Evolutionary conservation across 2,797 vertebrate genomes (phyloP), one percentile per base, ranked within the genome.

Genomic region (Remorina albescens): DNA sequence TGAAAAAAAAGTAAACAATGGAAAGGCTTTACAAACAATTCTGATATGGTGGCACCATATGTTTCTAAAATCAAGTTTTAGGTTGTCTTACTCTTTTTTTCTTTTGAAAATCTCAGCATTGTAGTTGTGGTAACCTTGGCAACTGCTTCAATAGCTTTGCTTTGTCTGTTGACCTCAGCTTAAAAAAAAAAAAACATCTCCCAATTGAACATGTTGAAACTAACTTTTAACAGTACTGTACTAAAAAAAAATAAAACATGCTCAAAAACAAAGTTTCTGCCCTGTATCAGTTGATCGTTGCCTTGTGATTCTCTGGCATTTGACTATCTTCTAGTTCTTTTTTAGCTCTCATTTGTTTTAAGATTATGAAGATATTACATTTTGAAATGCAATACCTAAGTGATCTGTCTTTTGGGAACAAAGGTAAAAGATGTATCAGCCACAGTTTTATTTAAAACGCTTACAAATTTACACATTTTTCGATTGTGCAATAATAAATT

Each of bases 191-290:
- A 72, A 78, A 85, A 76, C 90, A 91, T 93, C 88, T 90, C 86
- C 90, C 84, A 88, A 92, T 93, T 92, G 87, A 93, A 91, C 85
- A 91, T 92, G 92, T 94, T 93, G 89, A 67, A 94, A 94, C 93
- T 94, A 93, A 94, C 93, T 93, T 93, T 94, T 94, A 94, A 93
- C 92, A 93, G 93, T 93, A 93, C 92, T 94, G 92, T 94, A 93
- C 92, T 94, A 93, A 93, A 93, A 91, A 88, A 91, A 78, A 88
- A 85, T 91, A 91, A 91, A 91, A 89, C 78, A 79, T 93, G 89
- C 81, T 94, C 89, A 90, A 93, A 91, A 93, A 89, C 78, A 76
- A n/a, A n/a, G 58, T 53, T 70, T 42, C 54, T n/a, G 23, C 41
- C 56, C 30, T 36, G 88, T 89, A 81, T 89, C 66, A 50, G 61